Evolutionary conservation across 2,888 invertebrate species (phyloP).

Genomic region (Drosophila affinis): DNA sequence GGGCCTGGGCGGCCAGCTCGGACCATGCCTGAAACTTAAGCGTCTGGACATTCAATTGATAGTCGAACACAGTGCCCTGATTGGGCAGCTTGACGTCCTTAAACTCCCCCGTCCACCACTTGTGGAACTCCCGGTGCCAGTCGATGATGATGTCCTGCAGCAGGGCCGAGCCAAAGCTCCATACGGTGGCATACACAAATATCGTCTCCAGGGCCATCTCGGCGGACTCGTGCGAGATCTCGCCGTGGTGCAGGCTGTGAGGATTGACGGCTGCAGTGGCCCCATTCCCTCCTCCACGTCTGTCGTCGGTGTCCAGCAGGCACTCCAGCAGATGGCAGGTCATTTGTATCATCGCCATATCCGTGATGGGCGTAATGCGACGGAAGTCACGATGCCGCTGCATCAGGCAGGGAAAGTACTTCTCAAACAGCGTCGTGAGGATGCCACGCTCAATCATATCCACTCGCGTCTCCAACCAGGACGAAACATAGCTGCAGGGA

Average conservation of each 20-base stretch:
- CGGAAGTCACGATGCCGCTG: constrained; percentile 92
- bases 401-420: constrained; percentile 94
- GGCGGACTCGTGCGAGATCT: constrained; percentile 87
- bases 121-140: constrained; percentile 97
- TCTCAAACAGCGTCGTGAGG: constrained; percentile 95
- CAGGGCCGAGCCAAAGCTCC: constrained; percentile 96
- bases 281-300: constrained; percentile 11
- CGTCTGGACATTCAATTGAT: constrained; percentile 93
- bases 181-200: constrained; percentile 94
- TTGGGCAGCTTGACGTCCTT: constrained; percentile 95
- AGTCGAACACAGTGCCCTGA: constrained; percentile 93
- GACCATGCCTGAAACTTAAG: constrained; percentile 95
- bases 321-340: constrained; percentile 94
- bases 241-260: constrained; percentile 86
- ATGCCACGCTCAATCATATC: constrained; percentile 91
- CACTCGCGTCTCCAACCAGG: constrained; percentile 93
- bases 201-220: constrained; percentile 91
- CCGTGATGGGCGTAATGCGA: constrained; percentile 95
- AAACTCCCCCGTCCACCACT: constrained; percentile 97
- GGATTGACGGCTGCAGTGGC: constrained; percentile 44
- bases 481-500: constrained; percentile 90
- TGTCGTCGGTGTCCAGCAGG: constrained; percentile 85
- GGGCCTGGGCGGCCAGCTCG: constrained; percentile 87
- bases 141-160: constrained; percentile 96
- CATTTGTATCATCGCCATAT: constrained; percentile 95